phyloP scores from a whole-genome alignment of 2,797 vertebrate species.

The Margarornis squamiger region DNA sequence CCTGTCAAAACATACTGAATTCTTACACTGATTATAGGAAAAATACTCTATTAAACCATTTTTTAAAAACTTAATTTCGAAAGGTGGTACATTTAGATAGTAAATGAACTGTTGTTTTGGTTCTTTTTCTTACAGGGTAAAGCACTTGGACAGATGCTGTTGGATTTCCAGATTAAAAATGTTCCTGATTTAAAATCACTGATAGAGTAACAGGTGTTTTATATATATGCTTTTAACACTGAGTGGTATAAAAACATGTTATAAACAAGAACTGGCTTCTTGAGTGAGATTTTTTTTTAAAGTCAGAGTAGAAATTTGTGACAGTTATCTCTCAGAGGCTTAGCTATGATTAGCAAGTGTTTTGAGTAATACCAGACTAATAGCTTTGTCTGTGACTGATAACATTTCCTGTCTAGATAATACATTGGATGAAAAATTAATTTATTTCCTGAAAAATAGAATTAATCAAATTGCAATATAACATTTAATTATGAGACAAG shows the following conservation, averaged over 20 bases:
- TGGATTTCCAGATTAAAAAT: conserved; percentile 84
- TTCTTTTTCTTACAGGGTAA: conserved; percentile 80
- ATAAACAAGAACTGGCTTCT: conserved; percentile 42
- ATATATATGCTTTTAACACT: background rate
- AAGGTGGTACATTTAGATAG: background rate
- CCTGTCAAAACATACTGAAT: background rate
- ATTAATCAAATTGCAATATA: conserved; percentile 30
- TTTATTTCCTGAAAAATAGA: conserved; percentile 56
- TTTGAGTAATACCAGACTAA: conserved; percentile 39
- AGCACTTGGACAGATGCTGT: conserved; percentile 87
- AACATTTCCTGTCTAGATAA: conserved; percentile 2
- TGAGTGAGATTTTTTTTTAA: background rate
- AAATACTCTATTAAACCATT: background rate
- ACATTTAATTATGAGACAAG: background rate
- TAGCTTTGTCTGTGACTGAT: conserved; percentile 31
- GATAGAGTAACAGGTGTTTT: conserved; percentile 74
- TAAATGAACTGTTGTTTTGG: background rate
- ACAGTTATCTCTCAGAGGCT: conserved; percentile 15
- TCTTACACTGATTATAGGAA: background rate
- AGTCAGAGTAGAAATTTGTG: background rate
- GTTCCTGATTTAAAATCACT: conserved; percentile 87
- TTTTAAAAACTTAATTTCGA: background rate
- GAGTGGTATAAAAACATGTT: conserved; percentile 7
- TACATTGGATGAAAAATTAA: conserved; percentile 34
- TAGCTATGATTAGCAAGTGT: conserved; percentile 9